Evolutionary conservation across 1,140 invertebrate species (phyloP).

Genomic region (Aplysia californica): DNA sequence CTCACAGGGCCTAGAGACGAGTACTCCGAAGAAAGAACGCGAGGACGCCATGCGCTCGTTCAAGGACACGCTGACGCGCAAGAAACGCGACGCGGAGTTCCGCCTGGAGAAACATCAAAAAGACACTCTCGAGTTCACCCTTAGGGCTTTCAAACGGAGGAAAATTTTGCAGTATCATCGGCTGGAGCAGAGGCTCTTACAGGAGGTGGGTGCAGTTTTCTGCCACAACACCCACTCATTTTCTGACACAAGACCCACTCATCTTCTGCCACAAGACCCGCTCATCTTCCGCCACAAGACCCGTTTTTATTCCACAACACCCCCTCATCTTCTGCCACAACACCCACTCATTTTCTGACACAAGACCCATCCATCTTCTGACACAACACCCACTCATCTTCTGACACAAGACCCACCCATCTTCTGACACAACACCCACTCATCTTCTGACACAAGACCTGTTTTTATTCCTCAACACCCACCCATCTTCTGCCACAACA

Average conservation of each 20-base stretch:
- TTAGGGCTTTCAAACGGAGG: conserved; percentile 91
- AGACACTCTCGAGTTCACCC: conserved; percentile 91
- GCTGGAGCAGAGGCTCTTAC: conserved; percentile 89
- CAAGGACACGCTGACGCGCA: conserved; percentile 90
- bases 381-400: too few species aligned
- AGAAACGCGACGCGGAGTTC: conserved; percentile 91
- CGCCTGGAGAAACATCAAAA: conserved; percentile 87
- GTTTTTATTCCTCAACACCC: too few species aligned
- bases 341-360: too few species aligned
- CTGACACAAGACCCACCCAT: too few species aligned
- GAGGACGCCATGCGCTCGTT: conserved; percentile 85
- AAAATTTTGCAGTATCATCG: conserved; percentile 88
- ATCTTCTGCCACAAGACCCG: too few species aligned
- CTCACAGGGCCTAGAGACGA: conserved; percentile 85
- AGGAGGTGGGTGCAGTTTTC: conserved; percentile 84
- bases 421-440: too few species aligned
- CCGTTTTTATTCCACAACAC: not conserved
- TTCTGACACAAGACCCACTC: too few species aligned
- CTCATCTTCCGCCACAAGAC: not conserved
- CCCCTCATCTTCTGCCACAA: too few species aligned
- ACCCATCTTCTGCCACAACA: too few species aligned
- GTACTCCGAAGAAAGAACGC: conserved; percentile 90
- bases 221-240: too few species aligned
- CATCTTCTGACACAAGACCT: too few species aligned
- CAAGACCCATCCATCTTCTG: too few species aligned